Evolutionary conservation across 2,888 invertebrate species (phyloP).

Genomic region (Acleris emargana): DNA sequence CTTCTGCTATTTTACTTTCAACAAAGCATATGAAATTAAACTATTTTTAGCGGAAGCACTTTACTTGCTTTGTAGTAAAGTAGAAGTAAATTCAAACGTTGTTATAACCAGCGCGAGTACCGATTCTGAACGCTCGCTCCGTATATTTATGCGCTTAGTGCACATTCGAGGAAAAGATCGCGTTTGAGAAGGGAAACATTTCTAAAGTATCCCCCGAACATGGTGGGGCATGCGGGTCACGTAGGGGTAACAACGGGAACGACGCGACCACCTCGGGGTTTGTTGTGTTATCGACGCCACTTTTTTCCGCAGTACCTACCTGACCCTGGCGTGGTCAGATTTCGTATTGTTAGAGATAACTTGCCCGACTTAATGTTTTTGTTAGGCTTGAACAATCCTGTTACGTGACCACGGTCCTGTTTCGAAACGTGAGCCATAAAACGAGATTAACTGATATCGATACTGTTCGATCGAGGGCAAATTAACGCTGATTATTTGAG

Average conservation of each 20-base stretch:
- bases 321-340: conserved; percentile 69
- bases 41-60: too few relatives aligned
- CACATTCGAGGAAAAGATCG: conserved; percentile 74
- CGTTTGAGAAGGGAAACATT: conserved; percentile 78
- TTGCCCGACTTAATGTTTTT: conserved; percentile 61
- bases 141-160: conserved; percentile 74
- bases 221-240: conserved; percentile 73
- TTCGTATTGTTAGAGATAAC: conserved; percentile 63
- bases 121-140: conserved; percentile 26
- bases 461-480: background rate
- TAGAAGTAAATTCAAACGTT: background rate
- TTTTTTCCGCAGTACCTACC: conserved; percentile 78
- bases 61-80: background rate
- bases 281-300: conserved; percentile 77
- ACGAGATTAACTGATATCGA: conserved; percentile 19
- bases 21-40: too few relatives aligned
- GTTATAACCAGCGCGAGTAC: conserved; percentile 49
- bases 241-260: conserved; percentile 73
- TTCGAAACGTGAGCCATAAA: conserved; percentile 14
- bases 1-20: too few relatives aligned
- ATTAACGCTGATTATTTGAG: background rate
- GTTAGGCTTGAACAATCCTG: conserved; percentile 58
- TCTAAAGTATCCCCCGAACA: conserved; percentile 74
- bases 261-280: conserved; percentile 74
- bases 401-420: conserved; percentile 46